phyloP scores from a whole-genome alignment of 2,797 vertebrate genomes.

The Pogonophryne albipinna region DNA sequence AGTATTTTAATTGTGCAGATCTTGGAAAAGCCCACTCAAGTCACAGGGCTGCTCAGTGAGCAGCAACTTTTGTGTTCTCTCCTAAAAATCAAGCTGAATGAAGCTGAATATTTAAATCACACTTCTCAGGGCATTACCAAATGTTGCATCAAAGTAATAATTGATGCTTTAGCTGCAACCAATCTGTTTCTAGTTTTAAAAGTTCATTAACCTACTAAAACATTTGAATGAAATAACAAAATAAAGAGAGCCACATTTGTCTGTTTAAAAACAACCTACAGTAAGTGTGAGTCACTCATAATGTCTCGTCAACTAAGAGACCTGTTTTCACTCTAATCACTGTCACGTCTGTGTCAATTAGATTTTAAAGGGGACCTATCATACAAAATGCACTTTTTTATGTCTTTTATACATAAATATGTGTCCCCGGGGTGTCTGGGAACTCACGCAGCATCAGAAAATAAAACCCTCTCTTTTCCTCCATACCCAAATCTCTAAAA shows the following conservation, averaged over 20 bases:
- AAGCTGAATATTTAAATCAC: slow-evolving; percentile 25
- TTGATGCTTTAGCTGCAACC: slow-evolving; percentile 38
- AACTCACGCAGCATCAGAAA: too few species aligned
- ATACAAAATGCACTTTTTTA: too few species aligned
- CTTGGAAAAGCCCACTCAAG: slow-evolving; percentile 67
- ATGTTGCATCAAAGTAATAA: slow-evolving; percentile 24
- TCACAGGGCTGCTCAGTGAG: slow-evolving; percentile 42
- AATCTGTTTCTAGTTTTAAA: slow-evolving; percentile 46
- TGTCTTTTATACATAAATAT: too few species aligned
- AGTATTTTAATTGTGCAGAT: slow-evolving; percentile 80
- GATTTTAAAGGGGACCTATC: background rate
- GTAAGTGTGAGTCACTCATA: slow-evolving; percentile 5
- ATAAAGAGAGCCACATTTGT: slow-evolving; percentile 30
- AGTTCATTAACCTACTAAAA: background rate
- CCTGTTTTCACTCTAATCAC: background rate
- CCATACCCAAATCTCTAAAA: too few species aligned
- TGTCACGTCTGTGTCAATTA: background rate
- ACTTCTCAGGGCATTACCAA: slow-evolving; percentile 23
- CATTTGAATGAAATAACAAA: slow-evolving; percentile 29
- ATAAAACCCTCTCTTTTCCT: too few species aligned
- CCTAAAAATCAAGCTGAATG: slow-evolving; percentile 16
- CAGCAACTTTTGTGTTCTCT: slow-evolving; percentile 31
- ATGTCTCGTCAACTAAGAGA: background rate
- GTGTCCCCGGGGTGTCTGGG: too few species aligned
- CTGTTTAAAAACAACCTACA: slow-evolving; percentile 4